phyloP scores from a whole-genome alignment of 1,140 invertebrate genomes.

The Drosophila micromelanica region DNA sequence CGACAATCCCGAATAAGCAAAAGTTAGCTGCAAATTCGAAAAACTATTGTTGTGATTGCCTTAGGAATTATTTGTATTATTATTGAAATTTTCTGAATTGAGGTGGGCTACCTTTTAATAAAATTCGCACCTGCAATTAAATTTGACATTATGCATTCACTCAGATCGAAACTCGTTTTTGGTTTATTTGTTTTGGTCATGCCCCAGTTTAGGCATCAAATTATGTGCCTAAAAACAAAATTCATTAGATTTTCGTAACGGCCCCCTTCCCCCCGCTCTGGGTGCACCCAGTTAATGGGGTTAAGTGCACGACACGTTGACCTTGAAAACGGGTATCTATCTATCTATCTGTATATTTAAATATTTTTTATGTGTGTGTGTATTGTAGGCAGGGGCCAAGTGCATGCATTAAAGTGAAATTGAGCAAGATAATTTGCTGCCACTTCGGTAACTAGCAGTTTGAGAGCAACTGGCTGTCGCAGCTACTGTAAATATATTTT shows the following conservation, averaged over 20 bases:
- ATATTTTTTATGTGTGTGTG: constrained; percentile 7
- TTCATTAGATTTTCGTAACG: constrained; percentile 35
- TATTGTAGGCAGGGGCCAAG: constrained; percentile 19
- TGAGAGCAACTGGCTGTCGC: not conserved
- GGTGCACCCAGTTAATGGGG: constrained; percentile 45
- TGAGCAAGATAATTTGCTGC: constrained; percentile 36
- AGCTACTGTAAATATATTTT: not conserved
- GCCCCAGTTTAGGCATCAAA: constrained; percentile 54
- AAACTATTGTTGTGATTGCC: constrained; percentile 16
- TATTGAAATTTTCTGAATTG: constrained; percentile 26
- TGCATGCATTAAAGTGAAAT: constrained; percentile 41
- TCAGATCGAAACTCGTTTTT: constrained; percentile 43
- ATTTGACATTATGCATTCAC: constrained; percentile 31
- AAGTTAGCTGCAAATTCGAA: not conserved
- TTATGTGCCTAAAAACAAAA: constrained; percentile 42
- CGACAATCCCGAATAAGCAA: constrained; percentile 4
- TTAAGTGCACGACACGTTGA: constrained; percentile 52
- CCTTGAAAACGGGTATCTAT: constrained; percentile 41
- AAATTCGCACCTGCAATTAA: constrained; percentile 22
- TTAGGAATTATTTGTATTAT: constrained; percentile 37
- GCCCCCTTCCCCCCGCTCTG: not conserved
- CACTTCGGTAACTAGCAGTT: constrained; percentile 5
- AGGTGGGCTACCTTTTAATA: constrained; percentile 14
- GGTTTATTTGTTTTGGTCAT: constrained; percentile 44
- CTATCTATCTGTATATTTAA: constrained; percentile 5